These are phyloP conservation scores for Oscheius onirici DNA, from an alignment of 2,888 invertebrate genomes.

Conservation along the genomic window DNA sequence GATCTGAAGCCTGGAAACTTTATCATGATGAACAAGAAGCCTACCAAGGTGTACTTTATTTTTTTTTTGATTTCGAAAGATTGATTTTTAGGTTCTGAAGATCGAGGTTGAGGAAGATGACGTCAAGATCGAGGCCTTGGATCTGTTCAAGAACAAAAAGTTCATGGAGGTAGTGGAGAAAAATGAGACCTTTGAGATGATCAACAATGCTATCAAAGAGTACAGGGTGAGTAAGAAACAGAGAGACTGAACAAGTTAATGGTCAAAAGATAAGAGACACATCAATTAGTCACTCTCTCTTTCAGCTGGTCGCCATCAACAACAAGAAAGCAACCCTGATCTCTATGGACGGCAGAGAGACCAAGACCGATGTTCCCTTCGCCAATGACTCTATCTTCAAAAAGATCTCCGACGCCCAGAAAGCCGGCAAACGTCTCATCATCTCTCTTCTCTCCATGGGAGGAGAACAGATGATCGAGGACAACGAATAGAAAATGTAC, in stretches of 20 bases:
- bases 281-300: neutral
- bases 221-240: constrained; percentile 11
- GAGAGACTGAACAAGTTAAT: neutral
- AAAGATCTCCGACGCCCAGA: constrained; percentile 10
- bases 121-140: constrained; percentile 3
- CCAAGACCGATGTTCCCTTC: constrained; percentile 19
- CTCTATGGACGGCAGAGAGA: constrained; percentile 18
- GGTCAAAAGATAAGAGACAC: neutral
- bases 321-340: constrained; percentile 16
- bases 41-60: neutral
- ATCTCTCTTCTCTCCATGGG: constrained; percentile 17
- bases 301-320: constrained; percentile 22
- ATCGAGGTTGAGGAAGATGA: constrained; percentile 8
- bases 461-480: constrained; percentile 10
- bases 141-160: constrained; percentile 26
- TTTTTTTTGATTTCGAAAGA: neutral
- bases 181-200: neutral
- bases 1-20: constrained; percentile 8
- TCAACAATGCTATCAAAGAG: constrained; percentile 12
- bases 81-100: constrained; percentile 5
- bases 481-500: constrained; percentile 4
- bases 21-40: constrained; percentile 12
- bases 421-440: constrained; percentile 15
- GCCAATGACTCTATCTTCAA: constrained; percentile 21
- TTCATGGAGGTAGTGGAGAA: neutral